Percentiles rank a stretch among this genome's conserved stretches.
Evolutionary conservation across 1,140 invertebrate genomes (phyloP).

Genomic region (Ceratina japonica): DNA sequence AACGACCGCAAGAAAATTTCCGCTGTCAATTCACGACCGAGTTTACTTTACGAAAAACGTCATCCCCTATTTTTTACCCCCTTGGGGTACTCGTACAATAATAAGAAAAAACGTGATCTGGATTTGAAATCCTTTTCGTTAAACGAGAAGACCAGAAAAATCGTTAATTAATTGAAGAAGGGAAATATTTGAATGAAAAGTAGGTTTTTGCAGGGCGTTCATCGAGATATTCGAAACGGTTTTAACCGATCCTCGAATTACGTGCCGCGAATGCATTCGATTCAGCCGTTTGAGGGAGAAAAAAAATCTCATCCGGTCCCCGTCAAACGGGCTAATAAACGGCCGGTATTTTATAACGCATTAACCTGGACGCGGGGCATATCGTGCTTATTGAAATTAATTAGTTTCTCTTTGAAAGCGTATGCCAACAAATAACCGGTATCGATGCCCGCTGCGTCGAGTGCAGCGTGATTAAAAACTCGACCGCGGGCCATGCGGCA

Average conservation of each 20-base stretch:
- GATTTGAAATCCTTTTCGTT: no score
- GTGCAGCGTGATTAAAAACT: slow-evolving; percentile 30
- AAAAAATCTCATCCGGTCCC: background rate
- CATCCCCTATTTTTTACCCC: no score
- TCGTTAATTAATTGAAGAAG: background rate
- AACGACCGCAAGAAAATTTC: background rate
- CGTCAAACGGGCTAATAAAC: background rate
- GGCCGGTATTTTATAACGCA: slow-evolving; percentile 7
- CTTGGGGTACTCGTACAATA: no score
- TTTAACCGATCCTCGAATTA: background rate
- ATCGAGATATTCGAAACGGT: background rate
- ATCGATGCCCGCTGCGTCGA: background rate
- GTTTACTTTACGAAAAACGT: no score
- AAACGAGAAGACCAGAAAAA: background rate
- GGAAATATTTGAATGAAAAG: background rate
- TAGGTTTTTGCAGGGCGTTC: background rate
- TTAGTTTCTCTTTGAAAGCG: slow-evolving; percentile 24
- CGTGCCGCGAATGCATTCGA: no score
- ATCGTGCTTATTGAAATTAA: slow-evolving; percentile 21
- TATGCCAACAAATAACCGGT: background rate
- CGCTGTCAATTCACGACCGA: no score
- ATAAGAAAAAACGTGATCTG: no score
- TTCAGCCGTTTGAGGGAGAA: no score
- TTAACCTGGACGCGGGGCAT: background rate
- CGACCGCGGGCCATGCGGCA: background rate